These are phyloP conservation scores for Matsumyia berberina DNA, from an alignment of 2,888 invertebrate genomes.

Conservation along the genomic window DNA sequence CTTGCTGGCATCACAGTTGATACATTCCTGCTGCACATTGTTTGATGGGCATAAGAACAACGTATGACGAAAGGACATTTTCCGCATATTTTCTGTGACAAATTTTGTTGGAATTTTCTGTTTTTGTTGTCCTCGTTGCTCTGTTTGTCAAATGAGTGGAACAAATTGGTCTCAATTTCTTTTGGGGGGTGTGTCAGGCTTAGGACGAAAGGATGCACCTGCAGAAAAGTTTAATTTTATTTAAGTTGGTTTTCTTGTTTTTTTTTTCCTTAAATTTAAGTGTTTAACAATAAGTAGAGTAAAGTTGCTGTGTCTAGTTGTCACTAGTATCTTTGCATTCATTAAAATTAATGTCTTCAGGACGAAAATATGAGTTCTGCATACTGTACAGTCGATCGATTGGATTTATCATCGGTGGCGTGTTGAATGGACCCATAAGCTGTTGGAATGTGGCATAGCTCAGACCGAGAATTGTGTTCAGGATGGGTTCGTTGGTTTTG, in stretches of 20 bases:
- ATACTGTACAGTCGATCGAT: conserved; percentile 88
- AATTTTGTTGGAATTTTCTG: conserved; percentile 68
- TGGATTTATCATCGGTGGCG: conserved; percentile 85
- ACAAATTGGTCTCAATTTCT: conserved; percentile 79
- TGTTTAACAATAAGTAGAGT: conserved; percentile 54
- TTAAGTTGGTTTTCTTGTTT: conserved; percentile 22
- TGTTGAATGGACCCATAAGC: conserved; percentile 84
- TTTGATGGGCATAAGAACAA: conserved; percentile 80
- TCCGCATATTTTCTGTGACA: conserved; percentile 80
- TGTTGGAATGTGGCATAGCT: conserved; percentile 84
- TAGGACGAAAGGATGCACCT: conserved; percentile 81
- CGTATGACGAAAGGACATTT: conserved; percentile 83
- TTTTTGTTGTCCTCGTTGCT: conserved; percentile 67
- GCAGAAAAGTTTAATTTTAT: conserved; percentile 77
- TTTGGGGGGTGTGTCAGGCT: conserved; percentile 3
- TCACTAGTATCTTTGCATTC: conserved; percentile 81
- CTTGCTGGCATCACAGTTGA: conserved; percentile 32
- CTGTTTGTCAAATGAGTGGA: conserved; percentile 83
- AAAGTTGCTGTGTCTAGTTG: conserved; percentile 75
- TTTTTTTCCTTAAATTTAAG: conserved; percentile 49
- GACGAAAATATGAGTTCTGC: conserved; percentile 88
- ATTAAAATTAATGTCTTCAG: conserved; percentile 84
- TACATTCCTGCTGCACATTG: conserved; percentile 54
- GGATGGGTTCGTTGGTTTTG: conserved; percentile 83
- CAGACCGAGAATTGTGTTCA: conserved; percentile 83